phyloP scores from a whole-genome alignment of 2,113 vertebrate genomes.

The Actinemys pallida region DNA sequence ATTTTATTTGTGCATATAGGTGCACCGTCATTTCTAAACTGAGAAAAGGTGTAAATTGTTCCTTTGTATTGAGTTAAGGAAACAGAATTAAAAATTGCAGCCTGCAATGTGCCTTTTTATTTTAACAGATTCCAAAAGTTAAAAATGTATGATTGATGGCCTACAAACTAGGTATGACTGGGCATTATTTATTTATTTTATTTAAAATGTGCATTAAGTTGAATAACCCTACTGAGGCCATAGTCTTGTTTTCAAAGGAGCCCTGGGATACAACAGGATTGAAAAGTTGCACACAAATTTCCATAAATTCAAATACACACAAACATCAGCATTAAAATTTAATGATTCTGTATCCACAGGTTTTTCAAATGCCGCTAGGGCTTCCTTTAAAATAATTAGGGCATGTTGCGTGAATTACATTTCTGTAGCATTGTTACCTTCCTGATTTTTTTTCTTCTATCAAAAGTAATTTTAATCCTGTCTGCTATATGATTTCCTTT shows the following conservation, averaged over 20 bases:
- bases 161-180: conserved; percentile 59
- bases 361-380: conserved; percentile 60
- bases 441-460: conserved; percentile 52
- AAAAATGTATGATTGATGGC: conserved; percentile 58
- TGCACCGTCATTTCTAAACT: not conserved
- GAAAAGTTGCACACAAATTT: conserved; percentile 54
- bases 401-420: conserved; percentile 57
- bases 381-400: conserved; percentile 74
- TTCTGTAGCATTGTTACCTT: conserved; percentile 51
- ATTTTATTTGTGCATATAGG: not conserved
- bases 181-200: conserved; percentile 71
- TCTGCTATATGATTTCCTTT: conserved; percentile 16
- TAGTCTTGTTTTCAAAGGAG: conserved; percentile 18
- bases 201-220: conserved; percentile 64
- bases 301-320: conserved; percentile 56
- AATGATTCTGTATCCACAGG: conserved; percentile 45
- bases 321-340: conserved; percentile 66
- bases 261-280: conserved; percentile 20
- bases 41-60: not conserved
- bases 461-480: conserved; percentile 57
- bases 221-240: conserved; percentile 42
- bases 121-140: conserved; percentile 26
- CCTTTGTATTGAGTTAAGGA: not conserved
- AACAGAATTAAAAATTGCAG: not conserved
- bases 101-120: not conserved